These are phyloP conservation scores for Clarias platycephalus DNA, from an alignment of 2,797 vertebrate genomes.

Conservation along the genomic window DNA sequence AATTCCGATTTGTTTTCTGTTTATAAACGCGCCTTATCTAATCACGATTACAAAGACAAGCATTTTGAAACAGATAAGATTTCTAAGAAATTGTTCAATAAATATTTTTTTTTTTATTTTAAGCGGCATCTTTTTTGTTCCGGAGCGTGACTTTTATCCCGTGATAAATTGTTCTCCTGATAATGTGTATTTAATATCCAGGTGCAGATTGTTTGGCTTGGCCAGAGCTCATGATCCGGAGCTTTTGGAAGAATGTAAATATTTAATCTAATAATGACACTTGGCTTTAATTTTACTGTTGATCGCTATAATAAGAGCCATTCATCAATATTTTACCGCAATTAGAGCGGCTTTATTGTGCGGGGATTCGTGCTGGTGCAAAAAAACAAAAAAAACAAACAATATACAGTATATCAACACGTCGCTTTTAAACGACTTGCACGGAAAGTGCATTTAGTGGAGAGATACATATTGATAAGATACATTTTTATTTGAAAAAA, in stretches of 20 bases:
- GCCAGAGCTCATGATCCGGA: neutral
- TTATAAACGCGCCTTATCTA: neutral
- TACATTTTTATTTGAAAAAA: neutral
- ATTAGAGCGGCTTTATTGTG: neutral
- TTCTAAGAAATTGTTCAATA: neutral
- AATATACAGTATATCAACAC: too few relatives aligned
- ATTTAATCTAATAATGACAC: slow-evolving; percentile 28
- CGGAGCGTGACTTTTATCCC: neutral
- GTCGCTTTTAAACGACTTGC: neutral
- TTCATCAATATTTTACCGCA: neutral
- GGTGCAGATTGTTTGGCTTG: slow-evolving; percentile 30
- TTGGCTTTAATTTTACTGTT: slow-evolving; percentile 14
- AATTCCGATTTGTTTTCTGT: neutral
- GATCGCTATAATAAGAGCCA: slow-evolving; percentile 9
- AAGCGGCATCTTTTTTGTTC: neutral
- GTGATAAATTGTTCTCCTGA: slow-evolving; percentile 8
- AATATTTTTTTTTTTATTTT: neutral
- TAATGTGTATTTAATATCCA: slow-evolving; percentile 32
- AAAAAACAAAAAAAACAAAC: neutral
- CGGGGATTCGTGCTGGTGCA: neutral
- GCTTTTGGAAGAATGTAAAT: slow-evolving; percentile 27
- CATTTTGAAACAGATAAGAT: neutral
- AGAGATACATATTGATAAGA: neutral
- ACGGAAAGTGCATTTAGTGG: neutral
- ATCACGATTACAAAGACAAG: neutral